Conservation (phyloP, 2,113 vertebrate species). For the Rutilus rutilus region DNA sequence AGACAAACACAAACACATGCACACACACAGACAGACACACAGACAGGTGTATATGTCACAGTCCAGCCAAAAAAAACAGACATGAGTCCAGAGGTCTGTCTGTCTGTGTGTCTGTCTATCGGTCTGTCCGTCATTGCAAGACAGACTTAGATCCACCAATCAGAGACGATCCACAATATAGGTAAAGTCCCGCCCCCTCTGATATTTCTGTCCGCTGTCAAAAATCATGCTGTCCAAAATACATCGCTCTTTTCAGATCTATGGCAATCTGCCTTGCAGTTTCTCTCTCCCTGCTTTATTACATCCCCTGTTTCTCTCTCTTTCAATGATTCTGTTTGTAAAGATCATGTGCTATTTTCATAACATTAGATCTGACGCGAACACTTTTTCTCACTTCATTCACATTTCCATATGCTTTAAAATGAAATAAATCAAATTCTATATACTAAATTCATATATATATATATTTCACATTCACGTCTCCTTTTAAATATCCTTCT, state of each 20-base stretch:
- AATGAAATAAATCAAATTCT: neutral
- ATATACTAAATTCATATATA: neutral
- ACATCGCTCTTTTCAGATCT: constrained; percentile 52
- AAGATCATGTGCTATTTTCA: constrained; percentile 16
- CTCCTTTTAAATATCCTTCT: neutral
- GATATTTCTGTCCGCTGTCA: constrained; percentile 48
- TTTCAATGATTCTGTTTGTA: constrained; percentile 45
- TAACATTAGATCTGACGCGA: neutral
- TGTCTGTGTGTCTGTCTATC: constrained; percentile 82
- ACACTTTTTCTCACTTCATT: constrained; percentile 17
- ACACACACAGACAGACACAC: constrained; percentile 78
- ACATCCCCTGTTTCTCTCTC: constrained; percentile 11
- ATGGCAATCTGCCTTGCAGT: constrained; percentile 45
- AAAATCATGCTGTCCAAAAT: constrained; percentile 52
- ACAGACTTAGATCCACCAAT: constrained; percentile 75
- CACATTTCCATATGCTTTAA: constrained; percentile 7
- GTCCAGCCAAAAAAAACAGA: constrained; percentile 78
- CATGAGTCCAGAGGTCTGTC: constrained; percentile 79
- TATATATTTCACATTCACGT: no score
- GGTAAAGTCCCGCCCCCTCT: constrained; percentile 65
- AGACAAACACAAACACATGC: constrained; percentile 75
- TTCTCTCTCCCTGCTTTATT: constrained; percentile 47
- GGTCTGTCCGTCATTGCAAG: constrained; percentile 77
- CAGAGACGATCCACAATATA: constrained; percentile 63
- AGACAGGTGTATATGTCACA: constrained; percentile 74